Percentiles rank a stretch among this genome's conserved stretches.
phyloP scores from a whole-genome alignment of 2,797 vertebrate genomes.

The Malacoctenus gilli region DNA sequence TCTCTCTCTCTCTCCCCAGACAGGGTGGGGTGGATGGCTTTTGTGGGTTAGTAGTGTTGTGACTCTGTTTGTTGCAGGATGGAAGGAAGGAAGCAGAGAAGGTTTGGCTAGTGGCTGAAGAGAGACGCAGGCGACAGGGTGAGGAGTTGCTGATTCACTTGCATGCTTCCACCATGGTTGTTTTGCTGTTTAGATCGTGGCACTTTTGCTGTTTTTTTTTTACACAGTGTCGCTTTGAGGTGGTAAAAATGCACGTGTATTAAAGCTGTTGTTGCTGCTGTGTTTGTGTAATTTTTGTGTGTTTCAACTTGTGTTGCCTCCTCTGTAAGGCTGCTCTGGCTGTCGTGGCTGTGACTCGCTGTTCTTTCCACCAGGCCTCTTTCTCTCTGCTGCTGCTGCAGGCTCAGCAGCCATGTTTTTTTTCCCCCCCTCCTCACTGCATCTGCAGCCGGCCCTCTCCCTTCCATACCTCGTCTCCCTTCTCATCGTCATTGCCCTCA shows the following conservation, averaged over 20 bases:
- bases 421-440: conserved; percentile 34
- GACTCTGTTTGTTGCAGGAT: conserved; percentile 79
- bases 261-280: conserved; percentile 52
- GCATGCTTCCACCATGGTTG: conserved; percentile 79
- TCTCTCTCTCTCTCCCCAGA: conserved; percentile 43
- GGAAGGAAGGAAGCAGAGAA: conserved; percentile 76
- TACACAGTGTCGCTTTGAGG: conserved; percentile 26
- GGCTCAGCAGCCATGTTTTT: conserved; percentile 70
- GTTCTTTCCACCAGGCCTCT: conserved; percentile 68
- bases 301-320: conserved; percentile 56
- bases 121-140: conserved; percentile 76
- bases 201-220: too few species aligned
- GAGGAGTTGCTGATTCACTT: conserved; percentile 79
- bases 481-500: conserved; percentile 20
- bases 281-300: conserved; percentile 56
- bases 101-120: conserved; percentile 78
- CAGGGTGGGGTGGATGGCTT: conserved; percentile 76
- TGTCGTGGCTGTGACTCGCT: conserved; percentile 65
- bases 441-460: conserved; percentile 41
- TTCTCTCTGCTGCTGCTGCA: conserved; percentile 69
- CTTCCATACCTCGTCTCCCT: conserved; percentile 41
- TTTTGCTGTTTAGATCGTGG: conserved; percentile 45
- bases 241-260: conserved; percentile 60
- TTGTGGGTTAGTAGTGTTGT: conserved; percentile 75
- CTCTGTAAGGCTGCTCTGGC: conserved; percentile 52